Base-by-base conservation (phyloP, 2,113 vertebrate genomes). In the Mesocricetus auratus region DNA sequence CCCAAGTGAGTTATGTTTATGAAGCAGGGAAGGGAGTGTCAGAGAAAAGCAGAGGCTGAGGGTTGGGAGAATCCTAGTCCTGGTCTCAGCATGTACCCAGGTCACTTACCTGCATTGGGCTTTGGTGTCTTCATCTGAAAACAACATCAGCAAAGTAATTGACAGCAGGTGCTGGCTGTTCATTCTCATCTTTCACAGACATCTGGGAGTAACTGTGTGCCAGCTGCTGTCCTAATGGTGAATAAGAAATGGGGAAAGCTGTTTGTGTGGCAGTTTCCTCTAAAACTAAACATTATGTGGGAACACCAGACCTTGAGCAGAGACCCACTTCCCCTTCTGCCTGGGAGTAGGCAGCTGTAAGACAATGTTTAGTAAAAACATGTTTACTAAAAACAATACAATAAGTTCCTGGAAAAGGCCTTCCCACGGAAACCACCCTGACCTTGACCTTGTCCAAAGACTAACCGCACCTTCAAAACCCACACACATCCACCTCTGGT, bases 61-160 rank as follows among this genome's bases (percentile, higher is more conserved):
- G 8, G 2, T 19, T 31, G 3, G 1, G 22, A 58, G 39, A 26
- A 39, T 21, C 5, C 22, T 22, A 5, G 17, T 39, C 9, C 39
- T 85, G 31, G 26, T 60, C 50, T 95, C 10, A 36, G 9, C 31
- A 21, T 39, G n/a, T n/a, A 31, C 7, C 17, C 42, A 22, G 0
- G 0, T 17, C 3, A 6, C 33, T 69, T 39, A 1, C 0, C 2
- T 10, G 24, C 10, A 7, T 33, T 11, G 3, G 24, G 21, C 26
- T 88, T 36, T 1, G 2, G 15, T 36, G 24, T 33, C 12, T 12
- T 69, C 19, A 4, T 62, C 50, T 56, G 22, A 22, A 87, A 47
- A 60, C 45, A 31, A 13, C n/a, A n/a, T n/a, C 39, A 56, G 56
- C 7, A 79, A 83, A 42, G 29, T 47, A 88, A 69, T 86, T 82